Conservation (phyloP, 2,888 invertebrate species). For the Cryptus viduatorius region DNA sequence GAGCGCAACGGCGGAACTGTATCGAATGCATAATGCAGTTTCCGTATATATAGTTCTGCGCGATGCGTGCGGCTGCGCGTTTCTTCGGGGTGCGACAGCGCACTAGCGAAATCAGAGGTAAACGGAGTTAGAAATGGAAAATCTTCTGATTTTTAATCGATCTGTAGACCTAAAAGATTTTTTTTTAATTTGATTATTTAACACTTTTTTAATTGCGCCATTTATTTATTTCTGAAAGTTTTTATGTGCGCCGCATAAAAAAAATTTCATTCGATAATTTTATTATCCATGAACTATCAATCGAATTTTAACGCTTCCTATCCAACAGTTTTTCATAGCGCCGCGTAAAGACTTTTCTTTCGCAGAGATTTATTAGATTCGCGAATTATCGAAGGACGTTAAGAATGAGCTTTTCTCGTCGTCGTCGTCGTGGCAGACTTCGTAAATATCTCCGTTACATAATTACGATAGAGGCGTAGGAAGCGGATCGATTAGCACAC, state of each 20-base stretch:
- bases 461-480: slow-evolving; percentile 83
- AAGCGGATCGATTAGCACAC: slow-evolving; percentile 85
- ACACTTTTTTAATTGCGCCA: no score
- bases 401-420: slow-evolving; percentile 34
- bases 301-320: no score
- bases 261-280: background rate
- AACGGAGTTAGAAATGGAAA: slow-evolving; percentile 32
- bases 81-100: slow-evolving; percentile 79
- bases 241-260: no score
- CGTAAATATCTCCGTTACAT: slow-evolving; percentile 76
- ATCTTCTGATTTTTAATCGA: background rate
- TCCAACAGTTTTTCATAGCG: no score
- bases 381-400: background rate
- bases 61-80: slow-evolving; percentile 73
- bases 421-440: slow-evolving; percentile 19
- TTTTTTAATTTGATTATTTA: background rate
- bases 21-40: slow-evolving; percentile 49
- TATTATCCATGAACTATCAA: no score
- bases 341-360: background rate
- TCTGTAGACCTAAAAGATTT: slow-evolving; percentile 30
- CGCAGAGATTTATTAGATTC: no score
- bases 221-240: no score
- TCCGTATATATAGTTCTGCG: background rate
- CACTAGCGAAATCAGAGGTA: slow-evolving; percentile 62
- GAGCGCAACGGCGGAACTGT: slow-evolving; percentile 66